Evolutionary conservation across 2,888 invertebrate genomes (phyloP), one percentile per base, ranked within the genome.

Genomic region (Xestia ashworthii): DNA sequence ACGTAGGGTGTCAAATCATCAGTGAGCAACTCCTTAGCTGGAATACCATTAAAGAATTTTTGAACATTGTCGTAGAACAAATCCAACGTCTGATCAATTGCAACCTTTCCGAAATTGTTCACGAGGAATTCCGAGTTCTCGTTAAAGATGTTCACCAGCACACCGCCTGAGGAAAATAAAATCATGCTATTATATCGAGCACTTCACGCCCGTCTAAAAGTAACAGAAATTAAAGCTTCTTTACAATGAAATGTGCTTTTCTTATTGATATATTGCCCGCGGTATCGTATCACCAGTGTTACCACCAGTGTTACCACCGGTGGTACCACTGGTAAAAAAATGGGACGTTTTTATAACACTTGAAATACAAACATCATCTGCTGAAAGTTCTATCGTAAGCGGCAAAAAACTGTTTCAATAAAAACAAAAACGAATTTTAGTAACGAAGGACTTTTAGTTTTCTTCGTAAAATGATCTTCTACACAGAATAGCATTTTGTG

Each of bases 101-200:
- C 0, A 19, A 19, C 0, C 5, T 25, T 71, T 62, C 84, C 87
- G 0, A 86, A 64, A 32, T 14, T 41, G 1, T 78, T 87, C 0
- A 46, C 3, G 8, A 81, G 0, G 19, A 66, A 68, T 25, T 82
- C 25, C 80, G 78, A 87, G 41, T 87, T 81, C 14, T 86, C 88
- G 46, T 87, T 87, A 22, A 80, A 22, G 11, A 87, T 80, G 5
- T 82, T 86, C 0, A 81, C 65, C 5, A n/a, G 67, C 1, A 85
- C 78, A 0, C 25, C 19, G 32, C 87, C 87, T 87, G 64, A 25
- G 65, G 50, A 55, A 66, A 66, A 22, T 25, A 58, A 50, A 3
- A 38, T 62, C 2, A 53, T 16, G 8, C 1, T 64, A 41, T 65
- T 65, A 44, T n/a, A n/a, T 44, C 14, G n/a, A n/a, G 6, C 6